A percentile compares a stretch with the other conserved stretches of the same genome.
Conservation (phyloP, 2,113 vertebrate genomes). For the Diadophis punctatus region DNA sequence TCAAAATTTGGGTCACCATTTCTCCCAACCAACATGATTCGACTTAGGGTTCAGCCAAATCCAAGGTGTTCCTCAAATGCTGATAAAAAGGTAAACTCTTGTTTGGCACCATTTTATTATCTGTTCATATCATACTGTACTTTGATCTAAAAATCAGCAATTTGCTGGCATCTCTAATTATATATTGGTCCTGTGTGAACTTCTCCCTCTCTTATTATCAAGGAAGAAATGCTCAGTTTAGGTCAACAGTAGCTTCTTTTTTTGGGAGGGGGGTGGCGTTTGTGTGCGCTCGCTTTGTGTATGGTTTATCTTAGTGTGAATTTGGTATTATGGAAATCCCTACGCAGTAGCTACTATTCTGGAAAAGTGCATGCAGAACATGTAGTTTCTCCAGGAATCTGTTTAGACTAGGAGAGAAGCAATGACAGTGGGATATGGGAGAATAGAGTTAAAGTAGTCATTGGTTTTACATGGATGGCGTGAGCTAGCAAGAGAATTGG, state of each 20-base stretch:
- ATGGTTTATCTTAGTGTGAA: not conserved
- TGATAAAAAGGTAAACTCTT: slow-evolving; percentile 36
- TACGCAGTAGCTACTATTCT: not conserved
- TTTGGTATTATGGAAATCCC: not conserved
- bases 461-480: not conserved
- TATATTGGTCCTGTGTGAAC: not conserved
- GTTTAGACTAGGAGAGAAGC: not conserved
- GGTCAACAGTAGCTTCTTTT: not conserved
- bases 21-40: not conserved
- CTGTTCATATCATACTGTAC: not conserved
- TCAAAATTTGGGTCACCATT: not conserved
- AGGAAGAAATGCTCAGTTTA: not conserved
- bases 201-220: not conserved
- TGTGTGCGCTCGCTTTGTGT: not conserved
- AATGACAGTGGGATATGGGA: too few species aligned
- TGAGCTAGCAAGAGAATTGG: not conserved
- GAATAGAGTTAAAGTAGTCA: not conserved
- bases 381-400: not conserved
- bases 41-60: not conserved
- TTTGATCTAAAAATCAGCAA: not conserved
- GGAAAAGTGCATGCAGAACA: too few species aligned
- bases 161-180: slow-evolving; percentile 17
- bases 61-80: not conserved
- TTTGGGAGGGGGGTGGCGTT: not conserved
- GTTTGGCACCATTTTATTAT: slow-evolving; percentile 57